These are phyloP conservation scores for Pachyseris speciosa DNA, from an alignment of 64 coral and sea anemone genomes.

Conservation along the genomic window DNA sequence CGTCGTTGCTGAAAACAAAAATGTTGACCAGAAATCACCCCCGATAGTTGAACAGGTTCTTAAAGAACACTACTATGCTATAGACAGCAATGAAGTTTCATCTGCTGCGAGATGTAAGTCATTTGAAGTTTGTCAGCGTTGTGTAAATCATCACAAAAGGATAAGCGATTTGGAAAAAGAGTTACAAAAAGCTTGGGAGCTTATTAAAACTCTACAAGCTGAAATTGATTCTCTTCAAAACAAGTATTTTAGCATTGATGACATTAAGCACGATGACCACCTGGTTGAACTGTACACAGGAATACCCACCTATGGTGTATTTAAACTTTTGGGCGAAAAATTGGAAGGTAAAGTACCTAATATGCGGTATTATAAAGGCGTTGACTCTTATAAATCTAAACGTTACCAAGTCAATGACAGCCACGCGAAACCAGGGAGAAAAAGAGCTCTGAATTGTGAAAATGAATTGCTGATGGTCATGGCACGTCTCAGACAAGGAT, in stretches of 20 bases:
- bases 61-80: constrained; percentile 27
- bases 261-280: constrained; percentile 46
- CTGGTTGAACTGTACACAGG: constrained; percentile 40
- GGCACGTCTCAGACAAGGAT: neutral
- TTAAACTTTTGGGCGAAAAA: constrained; percentile 35
- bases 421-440: constrained; percentile 44
- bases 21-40: constrained; percentile 26
- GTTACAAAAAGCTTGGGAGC: neutral
- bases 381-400: constrained; percentile 25
- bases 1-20: constrained; percentile 13
- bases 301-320: constrained; percentile 34
- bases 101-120: constrained; percentile 13
- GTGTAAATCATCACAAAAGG: neutral
- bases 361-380: constrained; percentile 60
- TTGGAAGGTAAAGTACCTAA: constrained; percentile 45
- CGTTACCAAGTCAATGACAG: constrained; percentile 19
- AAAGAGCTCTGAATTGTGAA: constrained; percentile 32
- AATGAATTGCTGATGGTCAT: constrained; percentile 28
- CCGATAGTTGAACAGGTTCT: neutral
- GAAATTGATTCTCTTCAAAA: neutral
- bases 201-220: neutral
- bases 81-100: neutral
- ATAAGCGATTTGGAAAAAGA: neutral
- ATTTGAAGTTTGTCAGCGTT: neutral
- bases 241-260: constrained; percentile 31